Evolutionary conservation across 2,888 invertebrate species (phyloP).

Genomic region (Cheilosia variabilis): DNA sequence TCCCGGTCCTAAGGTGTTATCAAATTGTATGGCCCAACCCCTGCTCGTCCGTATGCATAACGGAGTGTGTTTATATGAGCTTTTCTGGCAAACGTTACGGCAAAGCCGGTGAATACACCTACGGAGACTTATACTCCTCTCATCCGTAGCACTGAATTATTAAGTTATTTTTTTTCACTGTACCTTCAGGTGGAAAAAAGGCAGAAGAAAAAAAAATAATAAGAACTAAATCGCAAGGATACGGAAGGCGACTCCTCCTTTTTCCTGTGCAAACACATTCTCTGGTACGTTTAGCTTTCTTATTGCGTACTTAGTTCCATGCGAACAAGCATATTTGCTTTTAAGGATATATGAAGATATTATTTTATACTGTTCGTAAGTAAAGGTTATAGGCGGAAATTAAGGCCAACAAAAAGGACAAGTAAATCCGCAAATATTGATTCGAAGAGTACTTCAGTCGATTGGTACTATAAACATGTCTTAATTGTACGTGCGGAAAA

Average conservation of each 20-base stretch:
- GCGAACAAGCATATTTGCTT: constrained; percentile 9
- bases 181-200: neutral
- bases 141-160: constrained; percentile 49
- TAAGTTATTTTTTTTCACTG: constrained; percentile 27
- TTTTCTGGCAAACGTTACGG: constrained; percentile 11
- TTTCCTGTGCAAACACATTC: constrained; percentile 9
- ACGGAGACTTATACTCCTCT: constrained; percentile 15
- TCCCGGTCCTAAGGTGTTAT: constrained; percentile 15
- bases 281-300: neutral
- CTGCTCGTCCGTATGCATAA: neutral
- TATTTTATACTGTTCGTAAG: constrained; percentile 33
- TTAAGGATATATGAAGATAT: constrained; percentile 25
- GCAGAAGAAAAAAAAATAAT: neutral
- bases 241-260: constrained; percentile 4
- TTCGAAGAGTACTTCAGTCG: neutral
- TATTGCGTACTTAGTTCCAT: constrained; percentile 17
- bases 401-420: neutral
- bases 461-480: neutral
- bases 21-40: constrained; percentile 7
- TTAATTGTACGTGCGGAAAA: neutral
- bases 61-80: constrained; percentile 6
- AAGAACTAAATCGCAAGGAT: constrained; percentile 29
- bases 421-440: constrained; percentile 29
- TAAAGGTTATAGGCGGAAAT: constrained; percentile 18
- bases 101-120: constrained; percentile 27